Base-by-base conservation (phyloP, 2,888 invertebrate genomes). In the Lamellibrachia satsuma region DNA sequence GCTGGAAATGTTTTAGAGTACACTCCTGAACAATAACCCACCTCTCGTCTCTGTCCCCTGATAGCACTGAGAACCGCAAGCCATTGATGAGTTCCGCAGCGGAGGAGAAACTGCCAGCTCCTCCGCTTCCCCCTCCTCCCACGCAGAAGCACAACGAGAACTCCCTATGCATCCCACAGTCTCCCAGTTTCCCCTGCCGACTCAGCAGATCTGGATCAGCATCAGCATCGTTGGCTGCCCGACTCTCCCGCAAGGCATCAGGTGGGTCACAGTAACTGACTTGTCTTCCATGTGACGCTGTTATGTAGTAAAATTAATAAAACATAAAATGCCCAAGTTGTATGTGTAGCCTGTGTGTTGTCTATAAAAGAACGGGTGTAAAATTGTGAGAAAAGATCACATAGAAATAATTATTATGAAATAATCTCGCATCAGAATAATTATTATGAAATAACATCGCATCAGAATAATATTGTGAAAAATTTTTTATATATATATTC, bases 131-230 rank as follows among this genome's bases (percentile, higher is more conserved):
- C n/a, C 75, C 75, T 22, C 75, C 75, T 3, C 75, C 75, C 75
- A 22, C 75, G 6, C 75, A 75, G 22, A 75, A 4, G 22, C 75
- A 75, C 75, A 75, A 75, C n/a, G 75, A 75, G 22, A 75, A 75
- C 75, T 75, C 75, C 75, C 75, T 75, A 6, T 75, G 22, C 22
- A 75, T 75, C 75, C 75, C 75, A 1, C 75, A 75, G 75, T 75
- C 75, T 22, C 75, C 75, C 75, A 75, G n/a, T n/a, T 75, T 75
- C 75, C 75, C 75, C 75, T 75, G 75, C n/a, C 75, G 75, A 75
- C 75, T 75, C 75, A 75, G 75, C n/a, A 15, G 75, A n/a, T 75
- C 75, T 4, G 75, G 75, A n/a, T 75, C 75, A 1, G 75, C 75
- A 15, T 75, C 75, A 4, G 75, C 75, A 22, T 15, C 75, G 22